Base-by-base conservation (phyloP, 2,888 invertebrate genomes). In the Mamestra brassicae region DNA sequence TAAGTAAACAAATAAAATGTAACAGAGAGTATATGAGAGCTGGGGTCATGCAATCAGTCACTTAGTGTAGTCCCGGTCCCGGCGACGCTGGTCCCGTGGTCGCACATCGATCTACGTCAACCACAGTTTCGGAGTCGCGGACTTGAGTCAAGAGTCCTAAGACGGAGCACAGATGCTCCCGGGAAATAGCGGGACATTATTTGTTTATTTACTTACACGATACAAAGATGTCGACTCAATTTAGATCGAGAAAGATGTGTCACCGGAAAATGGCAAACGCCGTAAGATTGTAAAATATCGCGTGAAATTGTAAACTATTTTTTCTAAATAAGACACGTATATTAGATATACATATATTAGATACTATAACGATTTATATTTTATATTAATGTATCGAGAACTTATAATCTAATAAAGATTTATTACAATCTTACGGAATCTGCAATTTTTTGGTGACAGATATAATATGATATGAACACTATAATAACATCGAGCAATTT, bases 21-120 rank as follows among this genome's bases (percentile, higher is more conserved):
- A 71, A 62, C 78, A 66, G 63, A 66, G 70, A 70, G 68, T 78
- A 80, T 86, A 84, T 76, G 75, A 76, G 80, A 61, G 73, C 62
- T 71, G 58, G 80, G 82, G 89, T 87, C 80, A 87, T 81, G 76
- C 76, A 80, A 94, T 94, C 93, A 90, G 91, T 94, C 93, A 94
- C 92, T 94, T 94, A 94, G 90, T 81, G 76, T 74, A 76, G 83
- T 81, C 82, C 84, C 69, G 79, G 76, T 62, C 81, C 80, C 65
- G 74, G 74, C 50, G 74, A 81, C 64, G 66, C 52, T 34, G 75
- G 87, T 87, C 88, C 69, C 89, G 91, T 87, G 92, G 92, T 90
- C 88, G 86, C 88, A 78, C 94, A 95, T 95, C 94, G 90, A 94
- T 94, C 94, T 92, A 89, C 80, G 94, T 93, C 94, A 88, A 80